Evolutionary conservation across 2,797 vertebrate genomes (phyloP), one percentile per base, ranked within the genome.

Genomic region (Ficedula albicollis): DNA sequence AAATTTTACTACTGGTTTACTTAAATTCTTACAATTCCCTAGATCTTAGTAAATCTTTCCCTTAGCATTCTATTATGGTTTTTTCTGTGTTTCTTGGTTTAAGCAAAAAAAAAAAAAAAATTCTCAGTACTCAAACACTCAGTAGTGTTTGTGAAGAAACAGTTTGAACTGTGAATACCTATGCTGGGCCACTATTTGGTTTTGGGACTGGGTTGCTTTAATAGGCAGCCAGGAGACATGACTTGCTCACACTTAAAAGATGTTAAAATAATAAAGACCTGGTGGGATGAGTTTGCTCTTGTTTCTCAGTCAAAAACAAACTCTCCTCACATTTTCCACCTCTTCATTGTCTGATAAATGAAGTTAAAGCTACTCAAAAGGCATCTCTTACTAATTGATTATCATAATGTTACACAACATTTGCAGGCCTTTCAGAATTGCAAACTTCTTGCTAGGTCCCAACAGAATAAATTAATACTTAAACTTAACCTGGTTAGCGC

Each of bases 261-360:
- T 74, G 64, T 48, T 67, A 85, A 56, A 63, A 62, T 66, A 85
- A 25, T 70, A 44, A 38, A n/a, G 67, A 81, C 68, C 43, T 80
- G 63, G 52, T 74, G 44, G 32, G 52, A 85, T 67, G 48, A 74
- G 8, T 67, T 36, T 70, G n/a, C 43, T 84, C 36, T 59, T 74
- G 38, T 46, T 95, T 87, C 68, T 85, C 89, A 64, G 32, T 64
- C 78, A 93, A 44, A 94, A 92, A 73, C 55, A 91, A 90, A 93
- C 77, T 83, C 78, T 82, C 39, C 74, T 90, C 44, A 72, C 62
- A 81, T 77, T 44, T 89, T 91, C 81, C 49, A 83, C 54, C 60
- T 91, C 70, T 85, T 87, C 58, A 83, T 70, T 96, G 58, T 90
- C 64, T 84, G 69, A 74, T 91, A 70, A 46, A 46, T 3, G 21